Evolutionary conservation across 64 coral and sea anemone species (phyloP), one percentile per base, ranked within the genome.

Genomic region (Anthopleura sola): DNA sequence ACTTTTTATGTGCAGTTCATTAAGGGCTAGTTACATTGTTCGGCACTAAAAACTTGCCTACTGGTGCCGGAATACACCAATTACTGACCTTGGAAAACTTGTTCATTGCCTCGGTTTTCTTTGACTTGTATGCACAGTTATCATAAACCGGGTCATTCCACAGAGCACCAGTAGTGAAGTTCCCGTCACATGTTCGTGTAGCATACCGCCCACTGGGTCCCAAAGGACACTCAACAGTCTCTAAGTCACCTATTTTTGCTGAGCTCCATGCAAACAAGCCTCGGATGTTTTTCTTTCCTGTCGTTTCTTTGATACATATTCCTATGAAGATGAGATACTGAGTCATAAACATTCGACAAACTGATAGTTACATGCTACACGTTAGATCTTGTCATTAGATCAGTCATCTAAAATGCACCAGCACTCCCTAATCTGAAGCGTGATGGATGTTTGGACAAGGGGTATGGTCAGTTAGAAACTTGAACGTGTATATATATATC

Each of bases 141-240:
- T 60, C 55, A 19, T 38, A 75, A 66, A 81, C 37, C 18, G 84
- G 84, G 44, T 37, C 46, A 19, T 36, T 38, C 89, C 89, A 91
- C 37, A 40, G 3, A 50, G 83, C 89, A 50, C 89, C 89, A 53
- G 56, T 60, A 12, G 21, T 38, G 36, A 91, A 91, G n/a, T 91
- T 82, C 39, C 89, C 89, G 29, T 55, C 60, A 82, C 89, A 91
- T n/a, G 28, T 38, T 77, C 89, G 53, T 29, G 76, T 91, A 24
- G 82, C 88, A 37, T 24, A 75, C 6, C 34, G 37, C 14, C 40
- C 68, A 29, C 32, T n/a, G 2, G 87, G 80, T 54, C 88, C 88
- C 39, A 57, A 60, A 37, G 88, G 69, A 83, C 88, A 90, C n/a
- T n/a, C 32, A 13, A 91, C 18, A 13, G 24, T 46, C 20, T 23